Evolutionary conservation across 1,140 invertebrate species (phyloP).

Genomic region (Aphelinus certus): DNA sequence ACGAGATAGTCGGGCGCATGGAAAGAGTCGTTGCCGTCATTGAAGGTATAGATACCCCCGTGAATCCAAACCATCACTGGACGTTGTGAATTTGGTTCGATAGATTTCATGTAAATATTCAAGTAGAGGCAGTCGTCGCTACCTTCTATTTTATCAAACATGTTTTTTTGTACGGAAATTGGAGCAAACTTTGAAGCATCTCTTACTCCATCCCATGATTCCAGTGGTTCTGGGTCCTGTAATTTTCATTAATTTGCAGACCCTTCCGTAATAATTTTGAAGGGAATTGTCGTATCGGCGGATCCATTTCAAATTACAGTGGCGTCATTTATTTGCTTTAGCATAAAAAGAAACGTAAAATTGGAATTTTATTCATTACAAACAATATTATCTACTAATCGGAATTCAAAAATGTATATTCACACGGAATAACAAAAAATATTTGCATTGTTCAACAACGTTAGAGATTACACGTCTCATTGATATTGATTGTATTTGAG

Average conservation of each 20-base stretch:
- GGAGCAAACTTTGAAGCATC: slow-evolving; percentile 68
- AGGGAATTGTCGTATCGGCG: too few relatives aligned
- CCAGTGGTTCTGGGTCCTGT: slow-evolving; percentile 68
- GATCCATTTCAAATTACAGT: too few relatives aligned
- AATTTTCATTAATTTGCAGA: background rate
- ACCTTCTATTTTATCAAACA: slow-evolving; percentile 40
- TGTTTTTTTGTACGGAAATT: slow-evolving; percentile 58
- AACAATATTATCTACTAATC: too few relatives aligned
- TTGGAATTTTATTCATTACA: too few relatives aligned
- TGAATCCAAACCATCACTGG: slow-evolving; percentile 69
- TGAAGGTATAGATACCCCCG: slow-evolving; percentile 69
- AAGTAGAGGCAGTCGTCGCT: slow-evolving; percentile 79
- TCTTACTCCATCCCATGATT: slow-evolving; percentile 67
- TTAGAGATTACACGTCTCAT: too few relatives aligned
- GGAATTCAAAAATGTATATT: too few relatives aligned
- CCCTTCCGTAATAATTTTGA: too few relatives aligned
- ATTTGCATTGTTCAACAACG: too few relatives aligned
- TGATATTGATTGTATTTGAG: too few relatives aligned
- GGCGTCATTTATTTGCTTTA: too few relatives aligned
- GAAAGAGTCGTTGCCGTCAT: slow-evolving; percentile 54
- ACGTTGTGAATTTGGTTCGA: slow-evolving; percentile 33
- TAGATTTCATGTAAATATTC: slow-evolving; percentile 78
- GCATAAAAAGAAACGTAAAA: too few relatives aligned
- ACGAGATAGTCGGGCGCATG: slow-evolving; percentile 66
- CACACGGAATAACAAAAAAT: too few relatives aligned